A percentile compares a stretch with the other conserved stretches of the same genome.
phyloP scores from a whole-genome alignment of 2,113 vertebrate species.

The Oreochromis spilurus region DNA sequence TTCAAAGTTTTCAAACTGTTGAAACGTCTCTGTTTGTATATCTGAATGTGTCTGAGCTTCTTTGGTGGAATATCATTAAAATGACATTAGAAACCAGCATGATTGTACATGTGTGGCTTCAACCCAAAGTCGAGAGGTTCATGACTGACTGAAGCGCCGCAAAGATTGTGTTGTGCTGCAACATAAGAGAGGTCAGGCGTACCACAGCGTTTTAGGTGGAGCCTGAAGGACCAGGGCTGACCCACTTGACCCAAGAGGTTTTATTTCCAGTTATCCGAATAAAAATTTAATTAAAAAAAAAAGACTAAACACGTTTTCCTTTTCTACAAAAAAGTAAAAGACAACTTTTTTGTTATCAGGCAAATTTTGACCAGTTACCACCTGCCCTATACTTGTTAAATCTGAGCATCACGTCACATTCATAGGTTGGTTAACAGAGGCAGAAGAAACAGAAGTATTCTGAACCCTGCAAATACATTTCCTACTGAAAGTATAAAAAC shows the following conservation, averaged over 20 bases:
- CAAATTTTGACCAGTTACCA: background rate
- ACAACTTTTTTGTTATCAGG: background rate
- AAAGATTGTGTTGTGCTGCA: background rate
- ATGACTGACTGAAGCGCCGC: background rate
- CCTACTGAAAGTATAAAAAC: background rate
- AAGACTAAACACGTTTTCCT: background rate
- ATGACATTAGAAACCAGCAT: background rate
- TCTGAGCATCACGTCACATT: background rate
- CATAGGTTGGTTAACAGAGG: background rate
- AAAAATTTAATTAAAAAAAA: background rate
- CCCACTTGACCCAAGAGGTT: background rate
- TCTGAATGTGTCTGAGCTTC: background rate
- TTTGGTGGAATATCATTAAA: background rate
- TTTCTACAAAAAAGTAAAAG: background rate
- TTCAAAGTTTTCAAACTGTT: background rate
- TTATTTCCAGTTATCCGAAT: background rate
- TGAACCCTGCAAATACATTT: background rate
- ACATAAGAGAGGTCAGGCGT: background rate
- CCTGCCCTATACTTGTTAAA: background rate
- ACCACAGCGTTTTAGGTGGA: background rate
- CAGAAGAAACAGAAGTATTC: background rate
- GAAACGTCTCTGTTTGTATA: background rate
- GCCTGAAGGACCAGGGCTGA: background rate
- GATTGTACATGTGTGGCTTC: background rate
- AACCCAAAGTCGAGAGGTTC: background rate